Evolutionary conservation across 2,797 vertebrate species (phyloP).

Genomic region (Sebastes oblongus): DNA sequence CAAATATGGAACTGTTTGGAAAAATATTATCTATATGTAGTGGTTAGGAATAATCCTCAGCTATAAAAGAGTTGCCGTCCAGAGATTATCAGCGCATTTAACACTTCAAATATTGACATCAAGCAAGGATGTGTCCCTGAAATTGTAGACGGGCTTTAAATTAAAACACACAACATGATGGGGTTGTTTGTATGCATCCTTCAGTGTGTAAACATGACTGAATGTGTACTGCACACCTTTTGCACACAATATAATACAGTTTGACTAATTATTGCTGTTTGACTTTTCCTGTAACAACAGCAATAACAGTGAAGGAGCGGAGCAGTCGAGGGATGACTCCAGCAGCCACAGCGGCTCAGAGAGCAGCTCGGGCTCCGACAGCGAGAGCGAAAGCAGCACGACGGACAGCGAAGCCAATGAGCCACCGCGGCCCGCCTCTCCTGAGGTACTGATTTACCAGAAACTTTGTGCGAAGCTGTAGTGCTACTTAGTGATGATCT

Average conservation of each 20-base stretch:
- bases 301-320: conserved; percentile 94
- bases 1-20: too few species aligned
- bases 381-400: conserved; percentile 97
- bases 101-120: neutral
- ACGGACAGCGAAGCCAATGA: conserved; percentile 98
- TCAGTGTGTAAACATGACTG: neutral
- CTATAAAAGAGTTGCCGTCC: neutral
- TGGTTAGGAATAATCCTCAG: neutral
- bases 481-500: neutral
- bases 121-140: neutral
- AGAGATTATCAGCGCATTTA: neutral
- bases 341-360: conserved; percentile 98
- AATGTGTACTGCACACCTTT: neutral
- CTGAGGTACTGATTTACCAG: conserved; percentile 84
- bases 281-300: conserved; percentile 60
- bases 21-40: too few species aligned
- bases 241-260: neutral
- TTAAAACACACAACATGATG: too few species aligned
- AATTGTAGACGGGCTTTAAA: neutral
- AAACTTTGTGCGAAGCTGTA: neutral
- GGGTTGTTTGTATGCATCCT: neutral
- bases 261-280: neutral
- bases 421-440: conserved; percentile 88
- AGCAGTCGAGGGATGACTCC: conserved; percentile 93
- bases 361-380: conserved; percentile 98